phyloP scores from a whole-genome alignment of 2,113 vertebrate species.

The Phoenicopterus ruber region DNA sequence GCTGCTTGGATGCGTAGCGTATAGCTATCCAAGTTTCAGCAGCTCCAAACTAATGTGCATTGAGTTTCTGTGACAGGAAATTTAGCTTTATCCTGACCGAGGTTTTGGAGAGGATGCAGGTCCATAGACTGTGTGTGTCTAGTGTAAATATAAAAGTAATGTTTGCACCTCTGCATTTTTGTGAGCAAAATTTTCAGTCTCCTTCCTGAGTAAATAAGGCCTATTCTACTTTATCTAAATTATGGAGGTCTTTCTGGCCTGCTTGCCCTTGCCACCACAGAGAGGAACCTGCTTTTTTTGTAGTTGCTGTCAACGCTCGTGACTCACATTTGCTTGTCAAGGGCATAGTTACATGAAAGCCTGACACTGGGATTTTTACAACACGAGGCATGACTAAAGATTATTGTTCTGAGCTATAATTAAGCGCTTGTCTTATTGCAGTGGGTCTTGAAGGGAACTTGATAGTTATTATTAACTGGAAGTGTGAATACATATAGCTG shows the following conservation, averaged over 20 bases:
- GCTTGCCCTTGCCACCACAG: neutral
- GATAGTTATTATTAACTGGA: conserved; percentile 54
- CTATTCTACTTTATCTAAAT: neutral
- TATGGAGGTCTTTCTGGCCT: neutral
- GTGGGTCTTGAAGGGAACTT: conserved; percentile 5
- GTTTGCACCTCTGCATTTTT: neutral
- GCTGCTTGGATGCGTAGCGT: neutral
- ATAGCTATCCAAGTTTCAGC: neutral
- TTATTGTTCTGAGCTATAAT: conserved; percentile 42
- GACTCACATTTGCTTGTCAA: neutral
- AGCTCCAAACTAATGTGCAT: neutral
- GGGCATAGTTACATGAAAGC: neutral
- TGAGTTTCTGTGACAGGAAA: neutral
- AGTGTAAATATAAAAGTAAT: neutral
- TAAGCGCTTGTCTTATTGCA: conserved; percentile 22
- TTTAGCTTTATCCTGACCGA: neutral
- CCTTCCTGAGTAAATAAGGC: neutral
- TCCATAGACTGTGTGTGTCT: neutral
- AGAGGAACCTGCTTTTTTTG: neutral
- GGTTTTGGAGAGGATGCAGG: neutral
- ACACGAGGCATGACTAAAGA: neutral
- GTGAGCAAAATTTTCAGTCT: neutral
- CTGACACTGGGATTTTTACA: neutral
- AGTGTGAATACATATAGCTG: neutral
- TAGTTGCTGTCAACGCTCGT: neutral